Percentiles rank a stretch among this genome's conserved stretches.
phyloP scores from a whole-genome alignment of 1,140 invertebrate genomes.

The Bacillus rossius region DNA sequence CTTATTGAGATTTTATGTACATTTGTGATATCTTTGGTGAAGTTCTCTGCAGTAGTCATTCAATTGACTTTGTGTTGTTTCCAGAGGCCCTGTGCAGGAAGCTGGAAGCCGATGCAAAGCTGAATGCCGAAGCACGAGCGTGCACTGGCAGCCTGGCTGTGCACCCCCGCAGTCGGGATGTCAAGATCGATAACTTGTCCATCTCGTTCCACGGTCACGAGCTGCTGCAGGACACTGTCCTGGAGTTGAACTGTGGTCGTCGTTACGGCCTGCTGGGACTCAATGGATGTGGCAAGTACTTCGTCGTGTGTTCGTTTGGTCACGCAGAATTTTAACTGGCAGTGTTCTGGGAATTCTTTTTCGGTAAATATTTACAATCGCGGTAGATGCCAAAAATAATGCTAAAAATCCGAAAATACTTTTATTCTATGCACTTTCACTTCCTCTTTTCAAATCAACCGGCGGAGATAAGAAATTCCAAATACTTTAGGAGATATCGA shows the following conservation, averaged over 20 bases:
- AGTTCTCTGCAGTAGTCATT: too few relatives aligned
- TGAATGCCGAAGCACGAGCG: constrained; percentile 89
- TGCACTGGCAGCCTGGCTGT: constrained; percentile 93
- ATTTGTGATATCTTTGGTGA: background rate
- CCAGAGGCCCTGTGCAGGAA: constrained; percentile 80
- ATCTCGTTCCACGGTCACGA: constrained; percentile 98
- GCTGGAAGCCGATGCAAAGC: constrained; percentile 80
- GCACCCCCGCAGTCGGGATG: constrained; percentile 90
- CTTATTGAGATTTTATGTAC: background rate
- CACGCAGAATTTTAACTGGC: background rate
- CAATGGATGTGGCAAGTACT: constrained; percentile 86
- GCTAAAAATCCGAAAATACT: too few relatives aligned
- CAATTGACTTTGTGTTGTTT: constrained; percentile 14
- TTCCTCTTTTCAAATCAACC: too few relatives aligned
- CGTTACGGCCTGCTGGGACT: constrained; percentile 94
- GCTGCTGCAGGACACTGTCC: constrained; percentile 89
- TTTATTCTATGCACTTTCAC: too few relatives aligned
- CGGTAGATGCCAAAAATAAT: too few relatives aligned
- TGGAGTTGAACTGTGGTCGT: constrained; percentile 95
- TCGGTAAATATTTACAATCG: too few relatives aligned
- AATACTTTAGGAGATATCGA: too few relatives aligned
- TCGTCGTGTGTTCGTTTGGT: background rate
- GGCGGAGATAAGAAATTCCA: too few relatives aligned
- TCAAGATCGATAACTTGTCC: constrained; percentile 96
- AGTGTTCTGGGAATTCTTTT: background rate